Conservation (phyloP, 2,888 invertebrate species). For the Caenorhabditis imperialis region DNA sequence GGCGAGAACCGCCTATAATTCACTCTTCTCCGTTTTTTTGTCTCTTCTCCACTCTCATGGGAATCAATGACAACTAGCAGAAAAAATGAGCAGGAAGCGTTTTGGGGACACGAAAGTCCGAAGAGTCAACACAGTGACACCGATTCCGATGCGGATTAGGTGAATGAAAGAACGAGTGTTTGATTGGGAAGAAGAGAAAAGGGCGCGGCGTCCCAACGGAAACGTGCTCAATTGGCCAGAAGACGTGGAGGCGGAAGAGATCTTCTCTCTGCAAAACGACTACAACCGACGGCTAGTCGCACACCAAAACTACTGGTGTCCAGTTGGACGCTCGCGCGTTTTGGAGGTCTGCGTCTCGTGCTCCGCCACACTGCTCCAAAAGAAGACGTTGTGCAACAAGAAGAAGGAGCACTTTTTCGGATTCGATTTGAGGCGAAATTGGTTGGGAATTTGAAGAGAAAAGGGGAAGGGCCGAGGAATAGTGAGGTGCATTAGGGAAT, state of each 20-base stretch:
- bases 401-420: slow-evolving; percentile 41
- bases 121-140: slow-evolving; percentile 42
- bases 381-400: neutral
- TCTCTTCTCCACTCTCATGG: slow-evolving; percentile 34
- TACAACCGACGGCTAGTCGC: slow-evolving; percentile 14
- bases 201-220: slow-evolving; percentile 42
- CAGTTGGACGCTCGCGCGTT: slow-evolving; percentile 12
- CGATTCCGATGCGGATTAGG: slow-evolving; percentile 45
- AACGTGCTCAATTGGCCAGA: slow-evolving; percentile 48
- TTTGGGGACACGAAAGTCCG: slow-evolving; percentile 22
- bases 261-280: slow-evolving; percentile 21
- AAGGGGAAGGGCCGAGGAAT: neutral
- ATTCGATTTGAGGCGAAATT: slow-evolving; percentile 48
- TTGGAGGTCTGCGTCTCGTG: slow-evolving; percentile 30
- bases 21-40: slow-evolving; percentile 30
- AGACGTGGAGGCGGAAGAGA: slow-evolving; percentile 14
- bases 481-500: slow-evolving; percentile 44
- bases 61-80: slow-evolving; percentile 20
- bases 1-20: slow-evolving; percentile 27
- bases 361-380: neutral
- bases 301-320: slow-evolving; percentile 38
- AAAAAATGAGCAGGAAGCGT: slow-evolving; percentile 12
- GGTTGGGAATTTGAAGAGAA: slow-evolving; percentile 11
- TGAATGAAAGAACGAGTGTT: slow-evolving; percentile 41
- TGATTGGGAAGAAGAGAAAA: slow-evolving; percentile 18